Percentiles rank a stretch among this genome's conserved stretches.
Conservation (phyloP, 2,888 invertebrate species). For the Tribolium freemani region DNA sequence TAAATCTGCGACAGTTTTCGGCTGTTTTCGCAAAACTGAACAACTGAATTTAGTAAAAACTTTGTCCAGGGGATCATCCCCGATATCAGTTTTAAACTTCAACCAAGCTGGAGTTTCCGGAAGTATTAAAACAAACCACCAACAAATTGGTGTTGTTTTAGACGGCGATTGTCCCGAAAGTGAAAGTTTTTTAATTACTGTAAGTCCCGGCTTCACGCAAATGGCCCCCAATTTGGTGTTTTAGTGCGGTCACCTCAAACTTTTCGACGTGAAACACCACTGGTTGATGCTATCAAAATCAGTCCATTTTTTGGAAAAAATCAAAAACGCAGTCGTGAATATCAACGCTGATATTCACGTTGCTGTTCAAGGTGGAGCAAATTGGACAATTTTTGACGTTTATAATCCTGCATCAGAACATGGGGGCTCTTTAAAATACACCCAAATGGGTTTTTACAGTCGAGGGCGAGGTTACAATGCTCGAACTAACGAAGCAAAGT, state of each 20-base stretch:
- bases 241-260: slow-evolving; percentile 50
- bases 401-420: slow-evolving; percentile 54
- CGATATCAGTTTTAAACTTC: slow-evolving; percentile 42
- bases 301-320: slow-evolving; percentile 42
- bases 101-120: slow-evolving; percentile 5
- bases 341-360: slow-evolving; percentile 55
- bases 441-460: slow-evolving; percentile 49
- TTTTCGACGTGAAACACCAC: slow-evolving; percentile 53
- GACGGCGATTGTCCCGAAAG: slow-evolving; percentile 52
- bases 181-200: slow-evolving; percentile 48
- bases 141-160: slow-evolving; percentile 52
- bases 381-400: slow-evolving; percentile 48
- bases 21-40: slow-evolving; percentile 44
- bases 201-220: slow-evolving; percentile 34
- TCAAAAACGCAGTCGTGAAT: slow-evolving; percentile 50
- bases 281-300: slow-evolving; percentile 53
- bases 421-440: slow-evolving; percentile 50
- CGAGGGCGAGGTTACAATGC: slow-evolving; percentile 44
- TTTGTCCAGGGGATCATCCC: slow-evolving; percentile 16
- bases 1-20: slow-evolving; percentile 48
- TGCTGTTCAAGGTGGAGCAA: slow-evolving; percentile 37
- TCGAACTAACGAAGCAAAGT: slow-evolving; percentile 45
- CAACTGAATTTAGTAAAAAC: slow-evolving; percentile 8
- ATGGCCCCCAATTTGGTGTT: slow-evolving; percentile 31
- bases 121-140: slow-evolving; percentile 36